These are phyloP conservation scores for Heliocidaris tuberculata DNA, from an alignment of 35 echinoderm and acorn worm genomes.

Conservation along the genomic window DNA sequence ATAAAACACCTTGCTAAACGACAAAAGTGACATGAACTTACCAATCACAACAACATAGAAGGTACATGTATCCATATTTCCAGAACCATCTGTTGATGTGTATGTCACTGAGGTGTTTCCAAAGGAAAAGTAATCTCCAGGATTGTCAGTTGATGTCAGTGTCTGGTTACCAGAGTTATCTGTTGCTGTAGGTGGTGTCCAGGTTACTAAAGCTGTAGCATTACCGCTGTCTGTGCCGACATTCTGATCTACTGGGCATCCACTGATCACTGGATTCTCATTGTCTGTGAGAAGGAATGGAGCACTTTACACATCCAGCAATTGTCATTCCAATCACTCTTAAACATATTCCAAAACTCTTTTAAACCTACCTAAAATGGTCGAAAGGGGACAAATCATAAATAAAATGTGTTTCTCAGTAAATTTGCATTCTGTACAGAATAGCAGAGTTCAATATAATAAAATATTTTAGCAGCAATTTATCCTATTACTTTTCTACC, in stretches of 20 bases:
- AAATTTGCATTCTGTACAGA: too few relatives aligned
- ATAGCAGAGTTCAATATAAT: too few relatives aligned
- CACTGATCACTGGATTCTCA: constrained; percentile 30
- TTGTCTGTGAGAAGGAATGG: neutral
- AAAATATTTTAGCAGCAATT: too few relatives aligned
- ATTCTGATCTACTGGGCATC: neutral
- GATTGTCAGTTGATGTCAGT: constrained; percentile 9
- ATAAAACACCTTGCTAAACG: too few relatives aligned
- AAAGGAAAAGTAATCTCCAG: constrained; percentile 57
- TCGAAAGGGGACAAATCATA: too few relatives aligned
- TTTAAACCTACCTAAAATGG: too few relatives aligned
- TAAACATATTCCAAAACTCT: too few relatives aligned
- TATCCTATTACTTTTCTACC: too few relatives aligned
- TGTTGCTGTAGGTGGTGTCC: constrained; percentile 55
- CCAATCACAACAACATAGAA: constrained; percentile 59
- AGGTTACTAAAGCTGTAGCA: constrained; percentile 42
- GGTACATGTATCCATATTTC: constrained; percentile 37
- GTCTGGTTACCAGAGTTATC: constrained; percentile 44
- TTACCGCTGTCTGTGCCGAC: neutral
- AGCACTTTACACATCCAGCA: too few relatives aligned
- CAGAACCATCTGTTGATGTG: constrained; percentile 53
- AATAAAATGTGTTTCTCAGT: too few relatives aligned
- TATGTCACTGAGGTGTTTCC: constrained; percentile 57
- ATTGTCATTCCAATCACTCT: too few relatives aligned
- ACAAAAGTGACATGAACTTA: neutral